phyloP scores from a whole-genome alignment of 2,113 vertebrate species.

The Piaya cayana region DNA sequence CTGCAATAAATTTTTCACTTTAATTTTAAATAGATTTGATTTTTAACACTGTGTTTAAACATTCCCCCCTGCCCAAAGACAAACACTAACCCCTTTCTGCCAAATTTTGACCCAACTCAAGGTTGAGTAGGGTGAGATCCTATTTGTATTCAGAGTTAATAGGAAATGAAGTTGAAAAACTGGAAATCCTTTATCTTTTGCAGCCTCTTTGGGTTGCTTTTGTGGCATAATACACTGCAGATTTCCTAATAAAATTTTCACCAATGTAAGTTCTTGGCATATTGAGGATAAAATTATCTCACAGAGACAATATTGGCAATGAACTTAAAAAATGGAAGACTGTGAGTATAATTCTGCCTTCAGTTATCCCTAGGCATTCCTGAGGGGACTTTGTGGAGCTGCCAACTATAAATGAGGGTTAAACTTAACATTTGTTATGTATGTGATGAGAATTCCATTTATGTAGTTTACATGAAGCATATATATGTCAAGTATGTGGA shows the following conservation, averaged over 20 bases:
- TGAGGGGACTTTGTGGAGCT: background rate
- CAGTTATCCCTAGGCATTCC: constrained; percentile 1
- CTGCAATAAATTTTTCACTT: background rate
- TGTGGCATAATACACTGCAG: background rate
- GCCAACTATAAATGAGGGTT: background rate
- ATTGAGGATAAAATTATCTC: constrained; percentile 35
- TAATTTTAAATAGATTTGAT: background rate
- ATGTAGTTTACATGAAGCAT: background rate
- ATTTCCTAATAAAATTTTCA: constrained; percentile 19
- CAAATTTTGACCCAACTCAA: background rate
- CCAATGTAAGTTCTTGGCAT: background rate
- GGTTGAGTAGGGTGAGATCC: background rate
- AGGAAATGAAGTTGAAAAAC: background rate
- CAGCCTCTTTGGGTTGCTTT: constrained; percentile 2
- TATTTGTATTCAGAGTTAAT: constrained; percentile 6
- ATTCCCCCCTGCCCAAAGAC: background rate
- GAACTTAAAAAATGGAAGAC: constrained; percentile 19
- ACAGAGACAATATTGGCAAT: constrained; percentile 31
- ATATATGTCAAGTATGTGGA: background rate
- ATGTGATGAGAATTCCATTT: background rate
- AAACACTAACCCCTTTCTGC: background rate
- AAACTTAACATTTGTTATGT: constrained; percentile 9
- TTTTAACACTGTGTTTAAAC: constrained; percentile 13
- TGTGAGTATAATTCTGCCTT: constrained; percentile 33
- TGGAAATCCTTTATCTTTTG: constrained; percentile 7